A percentile compares a stretch with the other conserved stretches of the same genome.
Conservation (phyloP, 2,797 vertebrate species). For the Chiloscyllium punctatum region DNA sequence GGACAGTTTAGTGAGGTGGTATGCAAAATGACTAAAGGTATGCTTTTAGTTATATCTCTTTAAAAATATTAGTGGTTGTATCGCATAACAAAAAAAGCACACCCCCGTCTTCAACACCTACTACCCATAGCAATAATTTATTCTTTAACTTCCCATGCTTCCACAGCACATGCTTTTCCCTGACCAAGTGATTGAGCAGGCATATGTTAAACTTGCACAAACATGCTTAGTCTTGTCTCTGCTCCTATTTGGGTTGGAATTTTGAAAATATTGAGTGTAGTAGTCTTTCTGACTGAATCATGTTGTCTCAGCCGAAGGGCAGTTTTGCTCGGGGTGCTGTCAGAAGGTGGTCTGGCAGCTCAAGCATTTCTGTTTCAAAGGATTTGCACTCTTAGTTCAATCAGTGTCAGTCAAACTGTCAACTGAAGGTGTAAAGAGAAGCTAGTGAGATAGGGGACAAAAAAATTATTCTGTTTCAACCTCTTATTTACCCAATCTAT, state of each 20-base stretch:
- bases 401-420: background rate
- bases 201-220: background rate
- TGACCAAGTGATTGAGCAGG: background rate
- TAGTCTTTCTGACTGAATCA: background rate
- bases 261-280: background rate
- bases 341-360: background rate
- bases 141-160: background rate
- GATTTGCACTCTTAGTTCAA: background rate
- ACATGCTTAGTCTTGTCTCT: background rate
- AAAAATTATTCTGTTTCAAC: background rate
- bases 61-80: background rate
- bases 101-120: background rate
- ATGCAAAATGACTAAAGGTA: background rate
- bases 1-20: background rate
- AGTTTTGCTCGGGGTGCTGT: background rate
- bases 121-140: background rate
- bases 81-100: background rate
- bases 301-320: background rate
- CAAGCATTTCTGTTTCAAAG: background rate
- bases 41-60: background rate
- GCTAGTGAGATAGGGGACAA: background rate
- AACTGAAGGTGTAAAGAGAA: background rate
- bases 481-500: background rate
- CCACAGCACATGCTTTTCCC: background rate
- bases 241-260: background rate